These are phyloP conservation scores for Ptychoptera albimana DNA, from an alignment of 2,888 invertebrate genomes.

Conservation along the genomic window DNA sequence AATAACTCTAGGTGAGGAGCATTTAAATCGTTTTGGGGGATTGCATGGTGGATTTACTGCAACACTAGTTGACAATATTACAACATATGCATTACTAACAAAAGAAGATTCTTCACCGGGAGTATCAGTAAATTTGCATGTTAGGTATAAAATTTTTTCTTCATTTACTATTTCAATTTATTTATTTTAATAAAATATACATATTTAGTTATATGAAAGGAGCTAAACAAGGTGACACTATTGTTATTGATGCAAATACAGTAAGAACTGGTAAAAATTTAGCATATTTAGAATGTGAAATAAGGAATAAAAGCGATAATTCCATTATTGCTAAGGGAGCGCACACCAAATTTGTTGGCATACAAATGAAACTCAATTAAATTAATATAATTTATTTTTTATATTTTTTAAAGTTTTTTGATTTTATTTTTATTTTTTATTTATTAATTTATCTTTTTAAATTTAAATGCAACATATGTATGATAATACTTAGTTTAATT, in stretches of 20 bases:
- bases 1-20: conserved; percentile 54
- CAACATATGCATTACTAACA: conserved; percentile 62
- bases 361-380: no score
- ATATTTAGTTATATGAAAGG: conserved; percentile 55
- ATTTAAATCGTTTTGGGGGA: conserved; percentile 57
- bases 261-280: conserved; percentile 59
- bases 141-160: conserved; percentile 38
- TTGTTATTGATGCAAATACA: conserved; percentile 64
- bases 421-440: no score
- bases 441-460: no score
- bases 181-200: background rate
- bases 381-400: no score
- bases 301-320: conserved; percentile 58
- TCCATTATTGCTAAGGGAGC: conserved; percentile 61
- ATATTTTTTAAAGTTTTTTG: no score
- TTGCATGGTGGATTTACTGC: conserved; percentile 79
- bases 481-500: no score
- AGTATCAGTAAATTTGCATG: conserved; percentile 67
- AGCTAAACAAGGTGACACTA: conserved; percentile 59
- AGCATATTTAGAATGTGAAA: conserved; percentile 67
- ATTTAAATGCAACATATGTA: no score
- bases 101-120: conserved; percentile 47
- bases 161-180: background rate
- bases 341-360: conserved; percentile 60
- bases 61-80: conserved; percentile 53